phyloP scores from a whole-genome alignment of 2,888 invertebrate species.

The Brachycybe producta region DNA sequence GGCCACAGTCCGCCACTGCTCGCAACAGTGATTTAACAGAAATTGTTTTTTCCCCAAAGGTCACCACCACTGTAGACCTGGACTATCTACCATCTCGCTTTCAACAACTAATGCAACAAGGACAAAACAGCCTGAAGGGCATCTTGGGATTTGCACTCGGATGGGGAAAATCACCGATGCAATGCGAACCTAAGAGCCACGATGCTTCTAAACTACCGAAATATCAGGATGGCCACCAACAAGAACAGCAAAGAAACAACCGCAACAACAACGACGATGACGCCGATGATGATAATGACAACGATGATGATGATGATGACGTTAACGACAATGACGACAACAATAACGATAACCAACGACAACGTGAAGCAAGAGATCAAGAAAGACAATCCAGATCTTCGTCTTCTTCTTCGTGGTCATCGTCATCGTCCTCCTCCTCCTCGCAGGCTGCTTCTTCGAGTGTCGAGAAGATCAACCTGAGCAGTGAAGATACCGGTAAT shows the following conservation, averaged over 20 bases:
- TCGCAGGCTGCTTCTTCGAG: no score
- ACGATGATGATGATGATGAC: neutral
- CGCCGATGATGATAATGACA: conserved; percentile 2
- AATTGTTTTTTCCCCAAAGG: neutral
- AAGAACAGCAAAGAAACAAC: neutral
- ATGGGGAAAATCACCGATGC: conserved; percentile 6
- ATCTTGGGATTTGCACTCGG: neutral
- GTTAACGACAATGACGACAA: conserved; percentile 1
- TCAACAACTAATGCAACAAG: neutral
- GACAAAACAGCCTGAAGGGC: neutral
- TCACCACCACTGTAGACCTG: conserved; percentile 2
- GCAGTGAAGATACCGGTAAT: no score
- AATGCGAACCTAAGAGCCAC: neutral
- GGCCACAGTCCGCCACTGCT: no score
- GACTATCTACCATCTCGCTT: conserved; percentile 1
- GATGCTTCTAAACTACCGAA: neutral
- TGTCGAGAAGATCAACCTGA: no score
- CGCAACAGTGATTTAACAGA: neutral
- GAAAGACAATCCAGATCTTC: no score
- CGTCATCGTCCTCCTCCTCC: no score
- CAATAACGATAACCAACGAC: neutral
- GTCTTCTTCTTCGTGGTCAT: no score
- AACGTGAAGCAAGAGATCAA: no score
- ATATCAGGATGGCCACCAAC: neutral
- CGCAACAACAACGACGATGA: neutral